Evolutionary conservation across 1,140 invertebrate genomes (phyloP).

Genomic region (Calycopis cecrops): DNA sequence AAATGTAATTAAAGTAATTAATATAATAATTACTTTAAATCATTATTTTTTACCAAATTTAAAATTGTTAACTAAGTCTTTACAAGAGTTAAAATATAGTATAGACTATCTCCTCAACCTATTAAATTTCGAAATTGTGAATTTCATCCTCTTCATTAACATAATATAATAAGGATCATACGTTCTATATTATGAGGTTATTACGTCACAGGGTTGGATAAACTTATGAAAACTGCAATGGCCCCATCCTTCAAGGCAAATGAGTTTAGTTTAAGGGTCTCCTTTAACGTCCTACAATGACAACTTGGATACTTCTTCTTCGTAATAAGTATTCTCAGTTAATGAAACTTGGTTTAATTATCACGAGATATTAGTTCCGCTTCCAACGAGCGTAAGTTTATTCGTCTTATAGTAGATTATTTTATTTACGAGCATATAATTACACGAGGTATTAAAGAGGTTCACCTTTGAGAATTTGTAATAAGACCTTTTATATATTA

Average conservation of each 20-base stretch:
- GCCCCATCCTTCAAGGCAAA: slow-evolving; percentile 8
- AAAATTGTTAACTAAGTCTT: neutral
- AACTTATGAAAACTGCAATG: slow-evolving; percentile 10
- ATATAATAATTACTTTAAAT: neutral
- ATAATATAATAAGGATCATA: slow-evolving; percentile 2
- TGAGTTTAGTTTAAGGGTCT: slow-evolving; percentile 7
- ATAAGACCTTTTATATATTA: too few relatives aligned
- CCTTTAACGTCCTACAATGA: slow-evolving; percentile 4
- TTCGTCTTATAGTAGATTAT: too few relatives aligned
- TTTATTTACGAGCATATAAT: too few relatives aligned
- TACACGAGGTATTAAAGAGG: too few relatives aligned
- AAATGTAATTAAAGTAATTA: too few relatives aligned
- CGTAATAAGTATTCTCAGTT: slow-evolving; percentile 7
- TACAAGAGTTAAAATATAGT: neutral
- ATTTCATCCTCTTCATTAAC: neutral
- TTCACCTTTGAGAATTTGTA: too few relatives aligned
- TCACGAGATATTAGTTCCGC: slow-evolving; percentile 2
- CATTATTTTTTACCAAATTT: neutral
- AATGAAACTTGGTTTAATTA: slow-evolving; percentile 10
- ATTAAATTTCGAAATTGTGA: neutral
- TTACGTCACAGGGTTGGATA: neutral
- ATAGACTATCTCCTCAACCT: neutral
- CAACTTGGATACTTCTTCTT: slow-evolving; percentile 8
- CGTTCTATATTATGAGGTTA: slow-evolving; percentile 4
- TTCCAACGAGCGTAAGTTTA: neutral